Evolutionary conservation across 2,888 invertebrate genomes (phyloP), one percentile per base, ranked within the genome.

Genomic region (Macrostomum cliftonense): DNA sequence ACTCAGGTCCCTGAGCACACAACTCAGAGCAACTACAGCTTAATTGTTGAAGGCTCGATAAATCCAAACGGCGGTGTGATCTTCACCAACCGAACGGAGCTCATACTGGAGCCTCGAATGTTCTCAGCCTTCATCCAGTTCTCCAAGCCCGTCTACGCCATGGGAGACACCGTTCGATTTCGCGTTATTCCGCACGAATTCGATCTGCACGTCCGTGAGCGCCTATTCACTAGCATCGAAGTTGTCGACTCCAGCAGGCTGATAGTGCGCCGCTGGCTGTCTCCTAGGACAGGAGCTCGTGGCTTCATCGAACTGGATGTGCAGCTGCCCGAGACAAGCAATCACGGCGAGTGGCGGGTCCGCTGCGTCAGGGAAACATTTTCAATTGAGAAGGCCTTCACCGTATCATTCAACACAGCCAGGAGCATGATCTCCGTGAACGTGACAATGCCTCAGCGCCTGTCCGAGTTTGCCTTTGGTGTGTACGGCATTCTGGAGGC

Each of bases 371-470:
- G 28, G 9, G 28, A 28, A 9, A 28, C 28, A 9, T 28, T 28
- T 9, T 4, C 28, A 9, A 28, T 28, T 9, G 28, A 28, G 28
- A 28, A 28, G 28, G 28, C 28, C 5, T 28, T 28, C 28, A 28
- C 28, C 28, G 28, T 28, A 9, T 28, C 28, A 9, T 28, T 28
- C 28, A 28, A 28, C 28, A 28, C 28, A 4, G 28, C 9, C 28
- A 28, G 28, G 28, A 28, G 28, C 28, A 28, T 28, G 28, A 28
- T 28, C 28, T 28, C 28, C 80, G 84, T 88, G 1, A 91, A 91
- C 70, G 87, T 93, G 0, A 88, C 87, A 0, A 87, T 89, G 81
- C 85, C 89, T 0, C 82, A 87, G 1, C 88, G 87, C 69, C 83
- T 91, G 73, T 82, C 88, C 67, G 83, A 82, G 61, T 81, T 81